Conservation (phyloP, 64 coral and sea anemone species). For the Pachyseris speciosa region DNA sequence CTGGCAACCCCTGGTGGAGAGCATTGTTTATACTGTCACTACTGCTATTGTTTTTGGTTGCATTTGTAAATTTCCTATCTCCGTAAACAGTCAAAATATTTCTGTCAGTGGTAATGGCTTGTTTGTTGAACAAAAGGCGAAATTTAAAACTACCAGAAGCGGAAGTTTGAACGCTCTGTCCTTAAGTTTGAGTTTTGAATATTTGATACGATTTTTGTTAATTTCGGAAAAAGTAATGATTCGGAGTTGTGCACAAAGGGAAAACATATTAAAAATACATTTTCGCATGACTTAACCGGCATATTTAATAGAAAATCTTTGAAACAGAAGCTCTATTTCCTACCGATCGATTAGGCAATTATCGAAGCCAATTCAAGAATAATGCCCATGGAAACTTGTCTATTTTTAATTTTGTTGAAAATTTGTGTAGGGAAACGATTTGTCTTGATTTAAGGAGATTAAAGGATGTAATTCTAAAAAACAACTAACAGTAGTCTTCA, state of each 20-base stretch:
- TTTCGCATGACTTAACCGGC: neutral
- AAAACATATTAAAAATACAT: conserved; percentile 27
- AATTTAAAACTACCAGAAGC: neutral
- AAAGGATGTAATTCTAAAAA: neutral
- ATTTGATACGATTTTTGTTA: neutral
- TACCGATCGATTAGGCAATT: neutral
- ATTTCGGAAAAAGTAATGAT: neutral
- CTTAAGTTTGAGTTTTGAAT: neutral
- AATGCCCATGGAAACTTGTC: neutral
- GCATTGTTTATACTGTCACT: neutral
- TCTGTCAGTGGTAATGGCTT: conserved; percentile 1
- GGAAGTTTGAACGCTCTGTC: neutral
- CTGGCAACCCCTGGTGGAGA: neutral
- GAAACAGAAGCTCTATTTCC: neutral
- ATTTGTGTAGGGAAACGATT: neutral
- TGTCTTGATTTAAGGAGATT: neutral
- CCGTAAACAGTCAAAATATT: conserved; percentile 39
- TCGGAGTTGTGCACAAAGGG: neutral
- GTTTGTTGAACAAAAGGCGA: conserved; percentile 15
- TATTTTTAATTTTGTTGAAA: neutral
- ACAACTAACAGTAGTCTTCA: neutral
- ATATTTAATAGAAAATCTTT: neutral
- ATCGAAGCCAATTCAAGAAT: neutral
- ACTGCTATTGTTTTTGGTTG: neutral
- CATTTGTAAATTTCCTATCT: neutral